Evolutionary conservation across 2,113 vertebrate genomes (phyloP).

Genomic region (Vireo altiloquus): DNA sequence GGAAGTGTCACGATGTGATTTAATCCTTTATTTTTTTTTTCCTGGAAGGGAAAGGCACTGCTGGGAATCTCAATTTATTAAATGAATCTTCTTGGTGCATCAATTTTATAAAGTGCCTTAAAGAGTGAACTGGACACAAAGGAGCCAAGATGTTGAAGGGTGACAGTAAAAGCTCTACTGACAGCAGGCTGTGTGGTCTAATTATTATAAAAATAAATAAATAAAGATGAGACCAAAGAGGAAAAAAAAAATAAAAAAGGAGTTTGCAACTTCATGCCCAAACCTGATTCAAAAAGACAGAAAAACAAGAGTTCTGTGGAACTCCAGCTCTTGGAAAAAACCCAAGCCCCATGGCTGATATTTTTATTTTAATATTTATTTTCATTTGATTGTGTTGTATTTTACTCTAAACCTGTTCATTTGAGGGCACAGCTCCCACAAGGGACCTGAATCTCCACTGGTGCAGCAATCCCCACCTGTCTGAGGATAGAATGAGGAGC

Average conservation of each 20-base stretch:
- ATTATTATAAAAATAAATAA: not conserved
- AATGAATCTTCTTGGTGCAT: slow-evolving; percentile 11
- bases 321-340: not conserved
- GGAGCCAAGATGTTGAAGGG: not conserved
- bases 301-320: not conserved
- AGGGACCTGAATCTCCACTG: not conserved
- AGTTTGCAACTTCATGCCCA: slow-evolving; percentile 30
- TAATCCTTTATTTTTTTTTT: not conserved
- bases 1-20: not conserved
- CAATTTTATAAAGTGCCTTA: slow-evolving; percentile 31
- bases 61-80: slow-evolving; percentile 61
- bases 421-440: not conserved
- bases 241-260: not conserved
- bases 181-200: slow-evolving; percentile 59
- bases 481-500: not conserved
- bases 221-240: not conserved
- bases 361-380: slow-evolving; percentile 36
- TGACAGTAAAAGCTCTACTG: slow-evolving; percentile 43
- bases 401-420: not conserved
- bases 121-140: slow-evolving; percentile 12
- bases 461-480: not conserved
- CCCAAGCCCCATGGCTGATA: slow-evolving; percentile 12
- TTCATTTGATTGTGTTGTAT: not conserved
- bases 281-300: slow-evolving; percentile 23
- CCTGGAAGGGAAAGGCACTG: slow-evolving; percentile 22